phyloP scores from a whole-genome alignment of 2,888 invertebrate genomes.

The Azorinus chamasolen region DNA sequence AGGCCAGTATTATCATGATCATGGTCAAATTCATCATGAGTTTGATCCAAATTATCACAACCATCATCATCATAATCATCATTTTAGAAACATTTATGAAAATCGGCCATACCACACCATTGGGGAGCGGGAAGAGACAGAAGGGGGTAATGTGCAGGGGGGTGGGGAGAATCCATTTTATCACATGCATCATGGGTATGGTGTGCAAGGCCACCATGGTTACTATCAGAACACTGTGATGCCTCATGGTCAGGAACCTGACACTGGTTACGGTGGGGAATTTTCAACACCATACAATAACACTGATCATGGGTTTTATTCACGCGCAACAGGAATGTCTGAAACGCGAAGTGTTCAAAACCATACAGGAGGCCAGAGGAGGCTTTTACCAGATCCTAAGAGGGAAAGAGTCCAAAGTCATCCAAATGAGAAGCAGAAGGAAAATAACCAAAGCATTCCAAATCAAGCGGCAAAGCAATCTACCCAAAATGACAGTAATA shows the following conservation, averaged over 20 bases:
- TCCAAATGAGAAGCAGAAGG: slow-evolving; percentile 30
- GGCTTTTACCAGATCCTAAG: neutral
- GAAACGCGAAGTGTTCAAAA: slow-evolving; percentile 10
- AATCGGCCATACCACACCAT: slow-evolving; percentile 58
- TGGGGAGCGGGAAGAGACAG: slow-evolving; percentile 64
- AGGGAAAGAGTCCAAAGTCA: slow-evolving; percentile 24
- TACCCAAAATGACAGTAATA: too few relatives aligned
- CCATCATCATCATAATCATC: slow-evolving; percentile 58
- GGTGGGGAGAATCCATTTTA: slow-evolving; percentile 22
- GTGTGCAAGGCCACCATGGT: slow-evolving; percentile 34
- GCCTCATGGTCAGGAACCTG: slow-evolving; percentile 26
- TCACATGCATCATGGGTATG: slow-evolving; percentile 33
- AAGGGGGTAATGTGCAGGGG: slow-evolving; percentile 60
- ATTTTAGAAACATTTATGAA: slow-evolving; percentile 60
- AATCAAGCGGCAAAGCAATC: neutral
- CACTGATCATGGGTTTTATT: slow-evolving; percentile 33
- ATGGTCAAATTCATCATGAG: neutral
- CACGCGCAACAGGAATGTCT: slow-evolving; percentile 2
- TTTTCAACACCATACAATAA: slow-evolving; percentile 1
- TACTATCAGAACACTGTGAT: slow-evolving; percentile 21
- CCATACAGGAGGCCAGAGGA: neutral
- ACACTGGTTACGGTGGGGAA: neutral
- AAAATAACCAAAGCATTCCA: slow-evolving; percentile 16
- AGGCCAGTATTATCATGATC: slow-evolving; percentile 40
- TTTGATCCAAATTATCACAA: slow-evolving; percentile 32